phyloP scores from a whole-genome alignment of 1,140 invertebrate genomes.

The Dreissena polymorpha region DNA sequence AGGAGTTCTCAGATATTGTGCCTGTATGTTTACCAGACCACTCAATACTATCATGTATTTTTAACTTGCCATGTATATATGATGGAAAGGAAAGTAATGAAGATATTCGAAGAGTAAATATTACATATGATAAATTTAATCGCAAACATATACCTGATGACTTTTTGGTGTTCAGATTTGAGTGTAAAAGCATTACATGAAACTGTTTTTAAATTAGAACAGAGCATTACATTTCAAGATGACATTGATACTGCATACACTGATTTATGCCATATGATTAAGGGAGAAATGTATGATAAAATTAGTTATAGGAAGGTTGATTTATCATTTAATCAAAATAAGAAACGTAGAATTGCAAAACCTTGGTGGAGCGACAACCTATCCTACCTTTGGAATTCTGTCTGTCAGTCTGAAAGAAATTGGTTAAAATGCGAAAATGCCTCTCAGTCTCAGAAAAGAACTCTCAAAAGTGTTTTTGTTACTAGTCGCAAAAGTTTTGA shows the following conservation, averaged over 20 bases:
- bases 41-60: background rate
- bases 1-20: background rate
- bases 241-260: slow-evolving; percentile 9
- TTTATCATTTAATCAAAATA: background rate
- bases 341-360: background rate
- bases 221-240: background rate
- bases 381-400: background rate
- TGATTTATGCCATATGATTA: background rate
- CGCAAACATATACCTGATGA: background rate
- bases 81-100: background rate
- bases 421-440: slow-evolving; percentile 9
- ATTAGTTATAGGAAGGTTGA: background rate
- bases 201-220: background rate
- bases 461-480: background rate
- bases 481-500: background rate
- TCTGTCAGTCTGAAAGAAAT: background rate
- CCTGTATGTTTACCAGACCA: slow-evolving; percentile 8
- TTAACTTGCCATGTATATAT: background rate
- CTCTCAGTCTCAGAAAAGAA: background rate
- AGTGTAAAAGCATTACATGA: background rate
- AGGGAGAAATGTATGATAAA: slow-evolving; percentile 4
- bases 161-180: background rate
- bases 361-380: slow-evolving; percentile 9
- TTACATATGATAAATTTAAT: slow-evolving; percentile 26
- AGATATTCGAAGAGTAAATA: background rate